Evolutionary conservation across 2,888 invertebrate species (phyloP), one percentile per base, ranked within the genome.

Genomic region (Sabatieria punctata): DNA sequence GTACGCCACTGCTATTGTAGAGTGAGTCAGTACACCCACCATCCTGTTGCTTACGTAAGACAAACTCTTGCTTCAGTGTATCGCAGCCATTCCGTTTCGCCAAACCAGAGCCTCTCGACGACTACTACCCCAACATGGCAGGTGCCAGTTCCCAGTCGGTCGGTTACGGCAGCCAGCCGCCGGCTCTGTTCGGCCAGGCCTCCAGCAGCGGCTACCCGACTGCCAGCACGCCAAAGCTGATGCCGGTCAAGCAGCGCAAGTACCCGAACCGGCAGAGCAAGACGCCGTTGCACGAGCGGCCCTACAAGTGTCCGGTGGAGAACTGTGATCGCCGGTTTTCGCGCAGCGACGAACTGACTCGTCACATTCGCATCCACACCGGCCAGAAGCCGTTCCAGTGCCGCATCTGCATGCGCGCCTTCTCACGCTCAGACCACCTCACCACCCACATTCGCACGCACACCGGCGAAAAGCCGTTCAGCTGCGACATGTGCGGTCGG

Each of bases 401-500:
- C 68, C 79, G 89, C 55, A 93, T 97, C 61, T 97, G 97, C 71
- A 86, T 91, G 86, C 77, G 97, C 38, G 88, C 91, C 44, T 97
- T 99, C 73, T 84, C 83, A 55, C 78, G 97, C 50, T 88, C 88
- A 54, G 97, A 99, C 69, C 97, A 99, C 70, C 74, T 97, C 54
- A 97, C 97, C 62, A 99, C 97, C 54, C 97, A 97, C 72, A 88
- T 95, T 21, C 91, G 93, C 70, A n/a, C n/a, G n/a, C n/a, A n/a
- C n/a, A n/a, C n/a, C n/a, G n/a, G n/a, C n/a, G n/a, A n/a, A n/a
- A n/a, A n/a, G n/a, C n/a, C n/a, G n/a, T n/a, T n/a, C n/a, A n/a
- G n/a, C n/a, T n/a, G n/a, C n/a, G n/a, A n/a, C n/a, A n/a, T n/a
- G n/a, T n/a, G n/a, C n/a, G n/a, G n/a, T n/a, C n/a, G n/a, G n/a